These are phyloP conservation scores for Dicrostonyx torquatus DNA, from an alignment of 2,797 vertebrate genomes.

Conservation along the genomic window DNA sequence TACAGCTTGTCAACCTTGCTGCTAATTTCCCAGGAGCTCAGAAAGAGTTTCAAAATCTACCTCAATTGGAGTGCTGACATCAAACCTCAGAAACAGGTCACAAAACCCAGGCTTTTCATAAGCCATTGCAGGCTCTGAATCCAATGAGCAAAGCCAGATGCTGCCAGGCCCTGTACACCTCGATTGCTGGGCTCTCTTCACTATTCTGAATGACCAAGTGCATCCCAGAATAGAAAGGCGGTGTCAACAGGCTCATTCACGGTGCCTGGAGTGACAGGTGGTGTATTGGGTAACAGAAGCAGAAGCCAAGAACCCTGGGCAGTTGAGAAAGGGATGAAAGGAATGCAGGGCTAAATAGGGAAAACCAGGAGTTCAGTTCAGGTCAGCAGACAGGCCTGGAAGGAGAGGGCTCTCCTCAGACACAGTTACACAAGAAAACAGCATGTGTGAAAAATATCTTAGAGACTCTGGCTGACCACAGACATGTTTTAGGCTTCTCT, in stretches of 20 bases:
- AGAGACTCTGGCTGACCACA: neutral
- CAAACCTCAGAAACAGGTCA: conserved; percentile 20
- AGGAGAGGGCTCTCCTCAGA: conserved; percentile 9
- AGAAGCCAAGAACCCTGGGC: conserved; percentile 66
- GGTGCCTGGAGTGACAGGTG: conserved; percentile 75
- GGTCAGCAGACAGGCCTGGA: conserved; percentile 43
- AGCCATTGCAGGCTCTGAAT: neutral
- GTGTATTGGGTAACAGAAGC: conserved; percentile 54
- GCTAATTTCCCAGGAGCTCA: conserved; percentile 27
- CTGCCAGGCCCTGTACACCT: conserved; percentile 3
- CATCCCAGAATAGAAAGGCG: conserved; percentile 74
- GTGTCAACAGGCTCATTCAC: conserved; percentile 71
- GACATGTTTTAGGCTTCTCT: neutral
- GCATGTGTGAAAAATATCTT: neutral
- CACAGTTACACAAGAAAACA: conserved; percentile 26
- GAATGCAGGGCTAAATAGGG: conserved; percentile 55
- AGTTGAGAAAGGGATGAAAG: conserved; percentile 48
- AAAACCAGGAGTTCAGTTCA: conserved; percentile 71
- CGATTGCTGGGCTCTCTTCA: conserved; percentile 48
- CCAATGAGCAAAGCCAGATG: conserved; percentile 40
- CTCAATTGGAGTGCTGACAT: neutral
- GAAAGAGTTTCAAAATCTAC: conserved; percentile 9
- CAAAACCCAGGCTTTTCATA: conserved; percentile 48
- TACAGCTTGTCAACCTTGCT: neutral
- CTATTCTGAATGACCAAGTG: conserved; percentile 70